Conservation (phyloP, 2,113 vertebrate species). For the Natator depressus region DNA sequence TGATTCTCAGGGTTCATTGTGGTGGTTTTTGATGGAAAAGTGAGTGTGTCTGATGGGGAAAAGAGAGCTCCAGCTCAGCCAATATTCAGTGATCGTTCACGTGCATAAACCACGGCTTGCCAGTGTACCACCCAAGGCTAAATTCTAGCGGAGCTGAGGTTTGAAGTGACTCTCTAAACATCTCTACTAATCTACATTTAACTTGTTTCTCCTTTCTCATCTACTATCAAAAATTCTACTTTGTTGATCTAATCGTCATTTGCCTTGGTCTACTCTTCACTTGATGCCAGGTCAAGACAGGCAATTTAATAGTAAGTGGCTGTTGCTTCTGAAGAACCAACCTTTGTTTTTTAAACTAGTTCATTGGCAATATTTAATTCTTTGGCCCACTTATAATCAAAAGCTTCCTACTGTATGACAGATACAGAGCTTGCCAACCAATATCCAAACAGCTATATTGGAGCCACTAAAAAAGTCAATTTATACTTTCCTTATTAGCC, state of each 20-base stretch:
- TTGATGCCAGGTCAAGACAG: background rate
- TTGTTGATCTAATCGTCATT: background rate
- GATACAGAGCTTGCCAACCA: background rate
- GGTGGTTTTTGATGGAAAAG: background rate
- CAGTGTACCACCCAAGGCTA: background rate
- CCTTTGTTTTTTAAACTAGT: background rate
- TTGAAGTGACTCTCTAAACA: background rate
- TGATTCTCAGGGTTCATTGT: background rate
- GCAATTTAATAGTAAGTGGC: background rate
- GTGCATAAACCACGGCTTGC: background rate
- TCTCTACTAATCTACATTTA: background rate
- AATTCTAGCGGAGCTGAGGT: background rate
- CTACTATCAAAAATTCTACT: background rate
- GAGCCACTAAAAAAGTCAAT: slow-evolving; percentile 11
- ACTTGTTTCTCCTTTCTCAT: background rate
- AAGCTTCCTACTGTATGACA: background rate
- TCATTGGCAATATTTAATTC: slow-evolving; percentile 6
- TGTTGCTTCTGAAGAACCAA: background rate
- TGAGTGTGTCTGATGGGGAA: background rate
- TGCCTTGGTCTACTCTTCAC: background rate
- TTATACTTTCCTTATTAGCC: slow-evolving; percentile 24
- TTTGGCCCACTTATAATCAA: slow-evolving; percentile 22
- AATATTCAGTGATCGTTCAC: background rate
- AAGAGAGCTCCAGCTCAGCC: background rate
- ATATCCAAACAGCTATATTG: background rate